phyloP scores from a whole-genome alignment of 2,113 vertebrate species.

The Drymodes brunneopygia region DNA sequence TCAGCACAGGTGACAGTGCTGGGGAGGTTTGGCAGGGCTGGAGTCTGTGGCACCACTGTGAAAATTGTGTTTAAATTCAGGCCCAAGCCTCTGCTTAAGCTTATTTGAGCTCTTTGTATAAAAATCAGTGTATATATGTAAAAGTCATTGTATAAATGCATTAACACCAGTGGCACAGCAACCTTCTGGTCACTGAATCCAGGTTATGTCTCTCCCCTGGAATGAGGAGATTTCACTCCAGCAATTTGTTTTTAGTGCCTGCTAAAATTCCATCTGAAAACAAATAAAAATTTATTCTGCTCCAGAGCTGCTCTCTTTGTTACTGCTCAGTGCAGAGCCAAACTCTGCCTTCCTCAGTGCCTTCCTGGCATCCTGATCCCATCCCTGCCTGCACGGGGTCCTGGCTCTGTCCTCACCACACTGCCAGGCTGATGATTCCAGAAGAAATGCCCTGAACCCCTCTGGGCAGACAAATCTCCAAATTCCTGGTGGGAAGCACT shows the following conservation, averaged over 20 bases:
- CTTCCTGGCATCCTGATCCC: background rate
- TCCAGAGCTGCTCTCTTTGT: background rate
- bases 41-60: background rate
- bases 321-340: background rate
- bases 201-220: background rate
- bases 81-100: background rate
- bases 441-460: background rate
- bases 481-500: background rate
- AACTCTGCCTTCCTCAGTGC: background rate
- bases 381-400: rapidly evolving
- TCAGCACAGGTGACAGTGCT: background rate
- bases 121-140: background rate
- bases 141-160: background rate
- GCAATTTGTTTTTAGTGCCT: background rate
- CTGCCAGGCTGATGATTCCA: background rate
- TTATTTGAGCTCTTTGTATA: background rate
- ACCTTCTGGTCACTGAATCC: background rate
- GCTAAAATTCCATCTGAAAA: background rate
- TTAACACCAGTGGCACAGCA: background rate
- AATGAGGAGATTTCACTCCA: background rate
- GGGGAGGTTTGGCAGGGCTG: background rate
- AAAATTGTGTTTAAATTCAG: background rate
- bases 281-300: background rate
- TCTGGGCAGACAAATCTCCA: background rate
- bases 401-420: background rate